These are phyloP conservation scores for Istiophorus platypterus DNA, from an alignment of 2,113 vertebrate species.

Conservation along the genomic window DNA sequence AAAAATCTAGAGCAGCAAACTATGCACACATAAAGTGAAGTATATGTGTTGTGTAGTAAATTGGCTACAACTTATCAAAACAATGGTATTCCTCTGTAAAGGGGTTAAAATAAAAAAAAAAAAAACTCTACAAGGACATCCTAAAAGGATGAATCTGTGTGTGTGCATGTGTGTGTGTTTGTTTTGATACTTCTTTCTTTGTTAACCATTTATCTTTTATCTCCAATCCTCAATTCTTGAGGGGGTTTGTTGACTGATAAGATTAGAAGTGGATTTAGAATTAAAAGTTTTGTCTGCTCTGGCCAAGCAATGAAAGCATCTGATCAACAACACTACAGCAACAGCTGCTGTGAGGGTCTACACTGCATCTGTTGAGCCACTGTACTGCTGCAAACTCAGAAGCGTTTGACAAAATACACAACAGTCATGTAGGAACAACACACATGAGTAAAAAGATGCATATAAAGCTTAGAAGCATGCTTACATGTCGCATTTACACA, in stretches of 20 bases:
- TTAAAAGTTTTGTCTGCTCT: not conserved
- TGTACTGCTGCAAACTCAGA: not conserved
- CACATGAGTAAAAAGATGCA: not conserved
- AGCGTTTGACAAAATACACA: not conserved
- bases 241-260: no score
- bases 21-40: no score
- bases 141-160: not conserved
- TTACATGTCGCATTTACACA: not conserved
- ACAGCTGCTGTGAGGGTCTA: no score
- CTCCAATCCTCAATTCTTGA: no score
- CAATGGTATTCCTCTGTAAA: not conserved
- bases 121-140: not conserved
- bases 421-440: not conserved
- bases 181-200: not conserved
- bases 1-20: not conserved
- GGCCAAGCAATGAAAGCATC: not conserved
- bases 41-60: no score
- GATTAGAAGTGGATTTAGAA: not conserved
- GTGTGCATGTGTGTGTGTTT: not conserved
- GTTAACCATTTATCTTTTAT: no score
- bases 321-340: not conserved
- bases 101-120: not conserved
- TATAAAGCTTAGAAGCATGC: not conserved
- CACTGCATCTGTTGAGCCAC: not conserved
- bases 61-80: not conserved